phyloP scores from a whole-genome alignment of 2,888 invertebrate genomes.

The Tinea semifulvella region DNA sequence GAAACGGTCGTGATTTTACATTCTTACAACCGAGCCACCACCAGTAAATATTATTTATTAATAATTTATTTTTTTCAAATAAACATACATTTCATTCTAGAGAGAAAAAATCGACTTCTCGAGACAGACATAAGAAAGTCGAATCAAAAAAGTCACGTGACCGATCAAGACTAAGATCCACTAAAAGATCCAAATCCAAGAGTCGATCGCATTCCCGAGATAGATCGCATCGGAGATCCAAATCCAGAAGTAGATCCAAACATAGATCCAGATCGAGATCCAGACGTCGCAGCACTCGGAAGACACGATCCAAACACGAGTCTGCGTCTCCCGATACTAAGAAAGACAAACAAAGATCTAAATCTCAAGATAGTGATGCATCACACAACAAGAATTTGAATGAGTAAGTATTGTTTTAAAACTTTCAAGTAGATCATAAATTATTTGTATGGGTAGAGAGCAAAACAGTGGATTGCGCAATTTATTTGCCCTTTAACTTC shows the following conservation, averaged over 20 bases:
- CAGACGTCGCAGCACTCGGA: slow-evolving; percentile 19
- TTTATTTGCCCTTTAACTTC: slow-evolving; percentile 98
- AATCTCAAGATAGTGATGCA: slow-evolving; percentile 44
- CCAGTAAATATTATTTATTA: too few relatives aligned
- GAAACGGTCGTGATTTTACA: too few relatives aligned
- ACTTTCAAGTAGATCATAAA: too few relatives aligned
- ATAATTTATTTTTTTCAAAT: too few relatives aligned
- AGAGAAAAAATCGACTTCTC: slow-evolving; percentile 38
- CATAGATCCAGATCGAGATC: slow-evolving; percentile 28
- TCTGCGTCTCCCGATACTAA: slow-evolving; percentile 29
- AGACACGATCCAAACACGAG: not conserved
- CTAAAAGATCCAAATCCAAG: slow-evolving; percentile 27
- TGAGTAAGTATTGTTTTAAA: slow-evolving; percentile 44
- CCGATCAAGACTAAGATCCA: slow-evolving; percentile 34
- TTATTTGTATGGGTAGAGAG: too few relatives aligned
- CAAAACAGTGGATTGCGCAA: too few relatives aligned
- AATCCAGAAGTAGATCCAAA: not conserved
- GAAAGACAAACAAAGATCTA: slow-evolving; percentile 40
- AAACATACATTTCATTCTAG: slow-evolving; percentile 32
- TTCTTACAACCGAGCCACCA: too few relatives aligned
- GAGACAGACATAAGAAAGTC: slow-evolving; percentile 26
- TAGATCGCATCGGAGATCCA: not conserved
- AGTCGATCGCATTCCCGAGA: slow-evolving; percentile 8
- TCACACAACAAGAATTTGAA: slow-evolving; percentile 36
- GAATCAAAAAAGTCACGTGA: slow-evolving; percentile 37